These are phyloP conservation scores for Orthosia incerta DNA, from an alignment of 2,888 invertebrate genomes.

Conservation along the genomic window DNA sequence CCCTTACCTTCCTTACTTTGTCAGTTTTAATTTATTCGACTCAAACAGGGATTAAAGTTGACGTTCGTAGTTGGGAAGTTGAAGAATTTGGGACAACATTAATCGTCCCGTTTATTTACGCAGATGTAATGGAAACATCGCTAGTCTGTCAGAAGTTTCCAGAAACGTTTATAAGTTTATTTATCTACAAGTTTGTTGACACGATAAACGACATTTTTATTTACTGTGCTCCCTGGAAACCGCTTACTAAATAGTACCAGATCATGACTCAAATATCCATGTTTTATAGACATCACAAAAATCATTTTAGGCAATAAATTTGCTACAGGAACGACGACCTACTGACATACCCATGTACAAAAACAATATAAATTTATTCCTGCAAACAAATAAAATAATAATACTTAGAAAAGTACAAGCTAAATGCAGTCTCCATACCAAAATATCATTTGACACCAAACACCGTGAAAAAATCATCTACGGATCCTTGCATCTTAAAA, in stretches of 20 bases:
- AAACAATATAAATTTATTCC: too few relatives aligned
- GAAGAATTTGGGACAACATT: constrained; percentile 49
- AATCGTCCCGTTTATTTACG: constrained; percentile 55
- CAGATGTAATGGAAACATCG: constrained; percentile 40
- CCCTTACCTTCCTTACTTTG: constrained; percentile 41
- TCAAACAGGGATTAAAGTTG: constrained; percentile 57
- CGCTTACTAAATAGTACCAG: too few relatives aligned
- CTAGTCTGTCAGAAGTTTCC: constrained; percentile 42
- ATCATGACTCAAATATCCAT: too few relatives aligned
- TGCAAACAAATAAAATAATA: too few relatives aligned
- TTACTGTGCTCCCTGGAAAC: too few relatives aligned
- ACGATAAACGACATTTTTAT: too few relatives aligned
- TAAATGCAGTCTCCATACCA: too few relatives aligned
- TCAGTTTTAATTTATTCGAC: constrained; percentile 63
- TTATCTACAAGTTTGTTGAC: constrained; percentile 14
- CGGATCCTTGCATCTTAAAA: constrained; percentile 27
- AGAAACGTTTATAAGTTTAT: constrained; percentile 8
- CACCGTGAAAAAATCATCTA: background rate
- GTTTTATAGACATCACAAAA: too few relatives aligned
- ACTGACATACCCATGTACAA: too few relatives aligned
- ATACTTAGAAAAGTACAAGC: too few relatives aligned
- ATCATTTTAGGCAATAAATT: too few relatives aligned
- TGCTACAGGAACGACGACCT: too few relatives aligned
- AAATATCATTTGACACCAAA: background rate
- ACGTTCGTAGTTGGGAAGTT: constrained; percentile 52